phyloP scores from a whole-genome alignment of 2,113 vertebrate genomes.

The Dipodomys ordii region DNA sequence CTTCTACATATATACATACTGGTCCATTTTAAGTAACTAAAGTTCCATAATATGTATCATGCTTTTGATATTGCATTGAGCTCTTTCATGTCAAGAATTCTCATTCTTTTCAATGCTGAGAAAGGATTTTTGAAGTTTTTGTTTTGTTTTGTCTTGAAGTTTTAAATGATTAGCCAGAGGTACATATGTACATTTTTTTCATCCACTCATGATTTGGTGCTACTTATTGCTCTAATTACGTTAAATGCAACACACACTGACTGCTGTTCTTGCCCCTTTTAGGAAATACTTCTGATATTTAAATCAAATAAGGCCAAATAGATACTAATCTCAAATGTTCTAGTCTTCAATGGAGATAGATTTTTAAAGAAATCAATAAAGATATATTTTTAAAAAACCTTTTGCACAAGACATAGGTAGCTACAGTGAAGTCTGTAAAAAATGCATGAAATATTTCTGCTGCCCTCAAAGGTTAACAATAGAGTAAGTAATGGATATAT shows the following conservation, averaged over 20 bases:
- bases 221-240: neutral
- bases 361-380: constrained; percentile 12
- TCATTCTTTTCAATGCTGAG: neutral
- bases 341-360: neutral
- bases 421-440: neutral
- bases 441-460: neutral
- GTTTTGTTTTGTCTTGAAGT: neutral
- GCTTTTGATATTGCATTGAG: too few relatives aligned
- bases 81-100: neutral
- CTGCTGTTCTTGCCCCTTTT: neutral
- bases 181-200: neutral
- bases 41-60: too few relatives aligned
- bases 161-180: neutral
- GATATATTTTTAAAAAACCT: neutral
- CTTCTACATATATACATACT: too few relatives aligned
- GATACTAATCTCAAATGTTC: neutral
- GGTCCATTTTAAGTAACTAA: neutral
- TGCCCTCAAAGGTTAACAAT: neutral
- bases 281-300: neutral
- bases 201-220: neutral
- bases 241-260: neutral
- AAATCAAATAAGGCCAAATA: neutral
- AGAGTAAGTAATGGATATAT: neutral
- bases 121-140: neutral
- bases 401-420: neutral